Evolutionary conservation across 2,888 invertebrate species (phyloP).

Genomic region (Drosophila rubida): DNA sequence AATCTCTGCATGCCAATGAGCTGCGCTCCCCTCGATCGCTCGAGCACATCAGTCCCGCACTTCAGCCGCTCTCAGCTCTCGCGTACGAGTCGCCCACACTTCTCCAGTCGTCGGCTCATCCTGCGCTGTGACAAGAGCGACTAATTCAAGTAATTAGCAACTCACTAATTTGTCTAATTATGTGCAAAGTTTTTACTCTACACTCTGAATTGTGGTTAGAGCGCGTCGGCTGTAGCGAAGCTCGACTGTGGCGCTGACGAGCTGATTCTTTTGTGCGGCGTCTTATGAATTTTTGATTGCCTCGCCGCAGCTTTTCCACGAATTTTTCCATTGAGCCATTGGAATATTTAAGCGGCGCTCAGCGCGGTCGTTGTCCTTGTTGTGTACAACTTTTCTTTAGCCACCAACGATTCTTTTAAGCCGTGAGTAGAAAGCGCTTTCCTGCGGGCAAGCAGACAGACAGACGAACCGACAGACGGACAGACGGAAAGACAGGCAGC

Average conservation of each 20-base stretch:
- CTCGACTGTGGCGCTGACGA: not conserved
- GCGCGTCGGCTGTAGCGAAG: not conserved
- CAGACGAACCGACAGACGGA: too few species aligned
- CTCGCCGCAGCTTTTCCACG: not conserved
- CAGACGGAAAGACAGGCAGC: too few species aligned
- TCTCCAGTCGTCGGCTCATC: not conserved
- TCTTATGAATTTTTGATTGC: slow-evolving; percentile 1
- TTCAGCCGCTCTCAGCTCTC: not conserved
- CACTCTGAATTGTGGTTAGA: too few species aligned
- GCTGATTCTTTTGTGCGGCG: not conserved
- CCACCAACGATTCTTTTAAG: too few species aligned
- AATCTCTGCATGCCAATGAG: slow-evolving; percentile 60
- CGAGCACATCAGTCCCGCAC: not conserved
- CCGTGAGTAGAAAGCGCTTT: too few species aligned
- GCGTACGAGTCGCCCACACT: not conserved
- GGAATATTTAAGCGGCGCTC: not conserved
- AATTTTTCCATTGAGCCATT: not conserved
- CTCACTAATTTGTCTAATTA: too few species aligned
- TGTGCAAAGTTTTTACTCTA: too few species aligned
- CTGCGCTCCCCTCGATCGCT: slow-evolving; percentile 14
- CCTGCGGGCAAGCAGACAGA: too few species aligned
- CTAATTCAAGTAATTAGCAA: too few species aligned
- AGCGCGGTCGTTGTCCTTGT: not conserved
- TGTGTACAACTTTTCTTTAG: too few species aligned
- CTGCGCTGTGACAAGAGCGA: not conserved